Evolutionary conservation across 1,140 invertebrate species (phyloP).

Genomic region (Bombus huntii): DNA sequence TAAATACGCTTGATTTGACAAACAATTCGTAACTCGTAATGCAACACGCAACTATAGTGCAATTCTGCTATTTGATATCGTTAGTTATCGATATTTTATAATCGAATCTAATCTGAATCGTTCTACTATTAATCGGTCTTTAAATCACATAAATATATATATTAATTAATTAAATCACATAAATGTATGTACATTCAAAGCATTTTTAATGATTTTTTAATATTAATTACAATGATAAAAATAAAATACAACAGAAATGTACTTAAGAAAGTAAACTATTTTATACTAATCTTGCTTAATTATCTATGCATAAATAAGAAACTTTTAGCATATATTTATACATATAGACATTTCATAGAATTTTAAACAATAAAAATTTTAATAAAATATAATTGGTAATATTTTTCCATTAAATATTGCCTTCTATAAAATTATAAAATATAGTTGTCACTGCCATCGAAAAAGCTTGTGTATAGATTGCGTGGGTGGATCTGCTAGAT

Average conservation of each 20-base stretch:
- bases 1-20: not conserved
- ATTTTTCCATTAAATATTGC: not conserved
- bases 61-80: not conserved
- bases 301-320: not conserved
- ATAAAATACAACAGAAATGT: not conserved
- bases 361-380: not conserved
- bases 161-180: too few relatives aligned
- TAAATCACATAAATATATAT: not conserved
- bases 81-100: conserved; percentile 1
- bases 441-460: not conserved
- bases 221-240: not conserved
- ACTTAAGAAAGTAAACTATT: not conserved
- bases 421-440: conserved; percentile 10
- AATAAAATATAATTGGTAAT: not conserved
- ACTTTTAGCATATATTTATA: not conserved
- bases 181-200: not conserved
- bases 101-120: not conserved
- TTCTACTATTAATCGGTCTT: not conserved
- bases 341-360: not conserved
- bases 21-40: not conserved
- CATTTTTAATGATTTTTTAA: not conserved
- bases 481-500: conserved; percentile 39
- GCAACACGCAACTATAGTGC: not conserved
- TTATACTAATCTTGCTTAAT: not conserved
- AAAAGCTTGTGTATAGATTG: conserved; percentile 1